These are phyloP conservation scores for Novumbra hubbsi DNA, from an alignment of 2,797 vertebrate genomes.

Conservation along the genomic window DNA sequence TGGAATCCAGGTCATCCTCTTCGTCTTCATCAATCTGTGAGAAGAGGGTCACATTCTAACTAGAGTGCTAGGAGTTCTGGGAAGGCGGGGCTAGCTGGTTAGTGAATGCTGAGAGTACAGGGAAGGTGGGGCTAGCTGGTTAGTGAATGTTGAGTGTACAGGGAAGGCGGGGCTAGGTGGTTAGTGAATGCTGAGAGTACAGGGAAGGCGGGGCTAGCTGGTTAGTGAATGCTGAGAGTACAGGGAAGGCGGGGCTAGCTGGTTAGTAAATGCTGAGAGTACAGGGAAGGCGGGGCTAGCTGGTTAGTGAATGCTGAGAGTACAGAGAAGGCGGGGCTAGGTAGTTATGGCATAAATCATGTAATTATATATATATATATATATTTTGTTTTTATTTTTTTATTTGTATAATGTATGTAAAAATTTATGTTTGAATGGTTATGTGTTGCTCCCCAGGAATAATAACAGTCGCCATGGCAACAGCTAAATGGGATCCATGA, in stretches of 20 bases:
- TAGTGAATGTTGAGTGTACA: slow-evolving; percentile 17
- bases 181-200: slow-evolving; percentile 15
- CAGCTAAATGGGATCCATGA: too few relatives aligned
- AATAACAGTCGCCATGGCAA: too few relatives aligned
- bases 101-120: slow-evolving; percentile 24
- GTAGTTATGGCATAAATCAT: slow-evolving; percentile 6
- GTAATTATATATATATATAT: too few relatives aligned
- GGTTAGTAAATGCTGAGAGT: slow-evolving; percentile 10
- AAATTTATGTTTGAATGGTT: too few relatives aligned
- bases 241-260: slow-evolving; percentile 47
- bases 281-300: slow-evolving; percentile 48
- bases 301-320: slow-evolving; percentile 11
- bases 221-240: slow-evolving; percentile 7
- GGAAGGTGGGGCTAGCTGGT: slow-evolving; percentile 43
- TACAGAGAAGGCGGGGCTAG: slow-evolving; percentile 47
- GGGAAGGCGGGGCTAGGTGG: slow-evolving; percentile 45
- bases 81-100: slow-evolving; percentile 38
- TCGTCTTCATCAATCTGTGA: slow-evolving; percentile 93
- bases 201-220: slow-evolving; percentile 46
- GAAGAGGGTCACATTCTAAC: slow-evolving; percentile 57
- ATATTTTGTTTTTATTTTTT: too few relatives aligned
- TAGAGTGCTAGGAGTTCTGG: slow-evolving; percentile 37
- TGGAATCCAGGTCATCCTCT: slow-evolving; percentile 90
- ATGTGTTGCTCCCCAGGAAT: too few relatives aligned
- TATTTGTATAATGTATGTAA: too few relatives aligned